These are phyloP conservation scores for Fistularia commersonii DNA, from an alignment of 2,797 vertebrate species.

Conservation along the genomic window DNA sequence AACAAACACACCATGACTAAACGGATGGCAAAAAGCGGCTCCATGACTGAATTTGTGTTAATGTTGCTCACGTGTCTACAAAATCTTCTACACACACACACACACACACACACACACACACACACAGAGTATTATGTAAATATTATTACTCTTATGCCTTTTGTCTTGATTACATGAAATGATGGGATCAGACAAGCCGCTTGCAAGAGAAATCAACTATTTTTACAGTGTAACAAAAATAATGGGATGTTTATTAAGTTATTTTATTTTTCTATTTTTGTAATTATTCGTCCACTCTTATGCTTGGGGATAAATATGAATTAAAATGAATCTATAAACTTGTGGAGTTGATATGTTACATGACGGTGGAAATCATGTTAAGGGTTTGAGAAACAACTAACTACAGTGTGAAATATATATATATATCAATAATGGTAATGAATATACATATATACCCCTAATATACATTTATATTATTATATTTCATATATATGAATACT, in stretches of 20 bases:
- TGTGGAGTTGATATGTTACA: too few relatives aligned
- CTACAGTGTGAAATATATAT: too few relatives aligned
- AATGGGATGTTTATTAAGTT: background rate
- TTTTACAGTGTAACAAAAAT: background rate
- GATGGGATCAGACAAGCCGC: slow-evolving; percentile 30
- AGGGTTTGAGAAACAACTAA: too few relatives aligned
- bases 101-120: too few relatives aligned
- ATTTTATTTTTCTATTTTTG: too few relatives aligned
- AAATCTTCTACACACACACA: too few relatives aligned
- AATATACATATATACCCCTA: too few relatives aligned
- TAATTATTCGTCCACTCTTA: background rate
- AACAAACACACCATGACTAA: slow-evolving; percentile 64
- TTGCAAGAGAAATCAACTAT: slow-evolving; percentile 4
- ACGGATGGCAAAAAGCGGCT: slow-evolving; percentile 38
- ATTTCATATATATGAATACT: too few relatives aligned
- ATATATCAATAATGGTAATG: too few relatives aligned
- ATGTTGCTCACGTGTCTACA: slow-evolving; percentile 1
- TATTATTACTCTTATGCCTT: slow-evolving; percentile 44
- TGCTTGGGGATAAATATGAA: background rate
- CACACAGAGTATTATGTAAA: slow-evolving; percentile 36
- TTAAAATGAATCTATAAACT: too few relatives aligned
- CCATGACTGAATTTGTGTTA: slow-evolving; percentile 5
- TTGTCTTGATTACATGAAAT: slow-evolving; percentile 42
- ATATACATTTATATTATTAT: too few relatives aligned
- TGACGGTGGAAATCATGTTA: too few relatives aligned